Evolutionary conservation across 1,140 invertebrate genomes (phyloP), one percentile per base, ranked within the genome.

Genomic region (Carposina sasakii): DNA sequence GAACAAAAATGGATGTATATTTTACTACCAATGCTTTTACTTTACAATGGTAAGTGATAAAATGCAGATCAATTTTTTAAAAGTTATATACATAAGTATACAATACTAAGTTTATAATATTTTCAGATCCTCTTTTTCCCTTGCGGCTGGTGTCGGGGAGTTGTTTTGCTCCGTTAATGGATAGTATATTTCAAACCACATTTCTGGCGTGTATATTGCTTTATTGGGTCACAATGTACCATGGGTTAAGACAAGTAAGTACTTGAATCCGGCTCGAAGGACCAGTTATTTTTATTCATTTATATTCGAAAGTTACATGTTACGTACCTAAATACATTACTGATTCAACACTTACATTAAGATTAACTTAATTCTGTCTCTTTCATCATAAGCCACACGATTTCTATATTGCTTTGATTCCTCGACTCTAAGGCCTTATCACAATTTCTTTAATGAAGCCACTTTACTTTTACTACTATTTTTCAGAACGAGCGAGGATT

Each of bases 1-100:
- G 97, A 99, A 85, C 97, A 99, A 71, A 97, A 96, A 82, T 99
- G 97, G 97, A 91, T 98, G 64, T 94, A 94, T 0, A 81, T 96
- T 17, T 86, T 99, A 19, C 85, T 99, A 51, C 95, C 96, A n/a
- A 79, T 97, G 1, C 86, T 98, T 1, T 86, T 98, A 42, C 86
- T 98, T 16, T 98, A 97, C 69, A 94, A 99, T 86, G 95, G 96
- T 98, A 87, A 89, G 67, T 22, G 16, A 30, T 2, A 30, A 2
- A 30, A n/a, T 2, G 15, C 15, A 2, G 8, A 2, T 30, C 12
- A 26, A 30, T 30, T 2, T 30, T 30, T 30, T 30, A 8, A 10
- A n/a, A n/a, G n/a, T 13, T 2, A 6, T 30, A 30, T 30, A 10
- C 12, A 30, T 26, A 26, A 26, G 5, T 12, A 26, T 26, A 26